Base-by-base conservation (phyloP, 2,113 vertebrate species). In the Triplophysa rosa region DNA sequence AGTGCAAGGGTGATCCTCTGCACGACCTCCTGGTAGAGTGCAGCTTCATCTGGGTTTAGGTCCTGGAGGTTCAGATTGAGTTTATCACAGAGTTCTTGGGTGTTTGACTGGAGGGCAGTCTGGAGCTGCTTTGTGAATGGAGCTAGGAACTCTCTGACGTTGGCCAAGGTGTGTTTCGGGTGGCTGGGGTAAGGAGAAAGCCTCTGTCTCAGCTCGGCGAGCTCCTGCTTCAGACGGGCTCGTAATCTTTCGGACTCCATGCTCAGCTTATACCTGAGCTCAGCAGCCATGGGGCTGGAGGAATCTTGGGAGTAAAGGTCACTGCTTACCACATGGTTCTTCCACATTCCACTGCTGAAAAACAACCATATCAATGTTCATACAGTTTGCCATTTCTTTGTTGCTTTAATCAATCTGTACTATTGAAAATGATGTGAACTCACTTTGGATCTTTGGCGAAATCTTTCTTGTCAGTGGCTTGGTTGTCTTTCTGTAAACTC, bases 101-200 rank as follows among this genome's bases (percentile, higher is more conserved):
- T 90, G 4, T 85, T 92, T 81, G 88, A 88, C 0, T 89, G 91
- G 78, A 95, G 89, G 37, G 94, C 92, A 1, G 88, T 88, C 86
- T 93, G 93, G 3, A 98, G 92, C 84, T 94, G 89, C 77, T 92
- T 88, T 0, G 90, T 91, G 0, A 90, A 89, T 17, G 91, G 90
- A 0, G 86, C 87, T 88, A 95, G 86, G 49, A 93, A 92, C 3
- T 93, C 89, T 82, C 91, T 92, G n/a, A 97, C 86, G 83, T 92
- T 89, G 72, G 79, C 88, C 84, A 95, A 73, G 33, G 84, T 87
- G 56, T 13, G 80, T 65, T 90, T 87, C 0, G 93, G 82, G 0
- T 85, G 89, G 0, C 87, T 87, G 59, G 92, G 89, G 67, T 92
- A 91, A 1, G 94, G 93, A 47, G 92, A 91, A 58, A 98, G 84